Conservation (phyloP, 2,113 vertebrate genomes). For the Ophthalmolycus amberensis region DNA sequence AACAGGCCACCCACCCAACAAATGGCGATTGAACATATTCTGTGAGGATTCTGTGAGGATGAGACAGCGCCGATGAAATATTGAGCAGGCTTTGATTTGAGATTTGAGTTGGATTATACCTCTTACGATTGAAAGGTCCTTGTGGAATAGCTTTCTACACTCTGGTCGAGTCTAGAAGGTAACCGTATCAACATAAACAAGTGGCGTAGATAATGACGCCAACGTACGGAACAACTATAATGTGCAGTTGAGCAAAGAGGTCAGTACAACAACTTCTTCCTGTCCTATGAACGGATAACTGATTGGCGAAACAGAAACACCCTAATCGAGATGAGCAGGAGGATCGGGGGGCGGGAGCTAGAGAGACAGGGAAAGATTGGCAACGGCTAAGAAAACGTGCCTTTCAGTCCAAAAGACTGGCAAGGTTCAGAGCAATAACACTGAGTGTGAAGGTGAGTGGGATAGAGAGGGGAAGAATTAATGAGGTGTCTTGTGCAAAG, state of each 20-base stretch:
- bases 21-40: neutral
- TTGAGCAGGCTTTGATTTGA: too few species aligned
- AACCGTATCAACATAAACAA: too few species aligned
- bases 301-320: conserved; percentile 13
- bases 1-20: neutral
- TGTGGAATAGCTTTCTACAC: too few species aligned
- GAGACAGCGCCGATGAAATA: too few species aligned
- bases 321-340: neutral
- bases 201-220: too few species aligned
- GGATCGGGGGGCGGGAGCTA: neutral
- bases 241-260: too few species aligned
- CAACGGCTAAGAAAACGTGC: neutral
- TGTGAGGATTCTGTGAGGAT: too few species aligned
- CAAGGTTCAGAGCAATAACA: conserved; percentile 5
- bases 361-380: neutral
- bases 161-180: too few species aligned
- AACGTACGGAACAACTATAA: too few species aligned
- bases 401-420: neutral
- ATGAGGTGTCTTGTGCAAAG: conserved; percentile 42
- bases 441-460: conserved; percentile 13
- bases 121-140: too few species aligned
- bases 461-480: conserved; percentile 13
- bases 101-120: too few species aligned
- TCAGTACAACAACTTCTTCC: neutral
- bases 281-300: conserved; percentile 15